Evolutionary conservation across 2,888 invertebrate genomes (phyloP), one percentile per base, ranked within the genome.

Genomic region (Scaptomyza flava): DNA sequence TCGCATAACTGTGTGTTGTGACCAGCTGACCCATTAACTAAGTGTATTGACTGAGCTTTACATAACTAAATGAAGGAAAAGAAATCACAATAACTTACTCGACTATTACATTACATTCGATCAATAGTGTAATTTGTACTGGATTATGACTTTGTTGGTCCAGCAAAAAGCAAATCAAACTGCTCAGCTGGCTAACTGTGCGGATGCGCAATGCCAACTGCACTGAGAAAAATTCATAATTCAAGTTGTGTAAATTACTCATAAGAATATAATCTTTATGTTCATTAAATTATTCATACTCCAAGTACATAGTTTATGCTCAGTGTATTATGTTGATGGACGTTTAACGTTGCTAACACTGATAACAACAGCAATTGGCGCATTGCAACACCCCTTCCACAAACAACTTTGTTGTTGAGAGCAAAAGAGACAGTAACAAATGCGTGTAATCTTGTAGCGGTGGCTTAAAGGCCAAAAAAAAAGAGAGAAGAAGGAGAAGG

Each of bases 381-480:
- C 54, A 61, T 48, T 60, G 42, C 60, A 75, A 56, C 62, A 70
- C 53, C 57, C 57, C 72, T 14, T 14, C 38, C 53, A 53, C 53
- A 53, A 77, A 77, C 78, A 77, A 65, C 72, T 68, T 79, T 51
- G 73, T 77, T 73, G 47, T 36, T 20, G 6, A 30, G 23, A 12
- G 9, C 23, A 36, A 23, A 27, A 8, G 6, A 20, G 30, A 52
- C 9, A 17, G 30, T n/a, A 36, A 57, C 52, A 63, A 63, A 64
- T 77, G 74, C 78, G 74, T 75, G 69, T 78, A 68, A 77, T 36
- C 57, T 74, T 64, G 46, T 56, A 64, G 74, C 64, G 78, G 51
- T 51, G 14, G 74, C 20, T 61, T 52, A 74, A n/a, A 52, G 46
- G 7, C 74, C 72, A 56, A n/a, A 68, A 70, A 72, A 61, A 58